Conservation (phyloP, 2,113 vertebrate genomes). For the Cryptotis parvus region DNA sequence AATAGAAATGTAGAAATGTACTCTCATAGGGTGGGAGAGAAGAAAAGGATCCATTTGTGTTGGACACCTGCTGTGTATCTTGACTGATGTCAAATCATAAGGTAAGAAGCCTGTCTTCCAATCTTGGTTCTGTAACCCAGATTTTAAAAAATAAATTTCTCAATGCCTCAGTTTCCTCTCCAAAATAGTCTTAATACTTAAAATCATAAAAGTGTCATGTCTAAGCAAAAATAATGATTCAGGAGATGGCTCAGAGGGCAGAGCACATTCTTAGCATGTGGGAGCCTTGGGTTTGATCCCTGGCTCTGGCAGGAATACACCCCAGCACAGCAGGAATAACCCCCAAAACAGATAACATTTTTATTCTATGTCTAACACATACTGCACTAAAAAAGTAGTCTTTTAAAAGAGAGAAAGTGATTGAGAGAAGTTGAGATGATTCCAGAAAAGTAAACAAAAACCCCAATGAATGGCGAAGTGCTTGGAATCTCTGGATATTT, state of each 20-base stretch:
- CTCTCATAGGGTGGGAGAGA: background rate
- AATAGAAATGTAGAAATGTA: background rate
- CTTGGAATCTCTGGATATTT: constrained; percentile 8
- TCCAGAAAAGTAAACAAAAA: background rate
- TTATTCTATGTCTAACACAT: background rate
- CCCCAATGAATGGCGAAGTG: background rate
- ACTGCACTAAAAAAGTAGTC: background rate
- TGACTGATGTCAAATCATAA: background rate
- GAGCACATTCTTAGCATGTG: too few relatives aligned
- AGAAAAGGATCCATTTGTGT: background rate
- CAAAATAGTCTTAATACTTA: background rate
- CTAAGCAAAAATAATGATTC: too few relatives aligned
- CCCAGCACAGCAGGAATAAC: background rate
- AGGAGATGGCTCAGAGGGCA: too few relatives aligned
- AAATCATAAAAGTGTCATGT: background rate
- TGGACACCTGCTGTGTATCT: background rate
- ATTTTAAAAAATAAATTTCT: background rate
- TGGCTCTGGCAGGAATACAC: background rate
- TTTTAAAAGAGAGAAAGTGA: background rate
- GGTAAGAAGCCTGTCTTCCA: background rate
- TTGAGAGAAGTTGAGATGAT: background rate
- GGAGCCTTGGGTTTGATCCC: too few relatives aligned
- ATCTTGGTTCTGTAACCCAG: background rate
- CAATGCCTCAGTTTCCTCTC: background rate
- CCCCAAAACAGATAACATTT: background rate